These are phyloP conservation scores for Neelides folsomi DNA, from an alignment of 2,888 invertebrate species.

Conservation along the genomic window DNA sequence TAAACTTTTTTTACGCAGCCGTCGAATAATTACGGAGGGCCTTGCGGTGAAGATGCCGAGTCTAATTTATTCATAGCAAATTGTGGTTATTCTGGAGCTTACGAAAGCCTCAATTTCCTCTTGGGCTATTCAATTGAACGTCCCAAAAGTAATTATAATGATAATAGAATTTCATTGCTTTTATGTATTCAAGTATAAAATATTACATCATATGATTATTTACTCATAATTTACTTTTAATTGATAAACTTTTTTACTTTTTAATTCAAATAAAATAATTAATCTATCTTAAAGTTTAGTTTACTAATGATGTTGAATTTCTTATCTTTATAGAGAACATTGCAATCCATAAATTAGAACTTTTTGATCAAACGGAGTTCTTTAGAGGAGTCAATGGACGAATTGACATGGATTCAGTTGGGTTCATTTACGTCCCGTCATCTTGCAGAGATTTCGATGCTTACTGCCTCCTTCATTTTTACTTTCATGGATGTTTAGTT, in stretches of 20 bases:
- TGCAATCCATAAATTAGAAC: neutral
- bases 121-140: too few species aligned
- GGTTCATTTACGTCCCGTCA: slow-evolving; percentile 18
- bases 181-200: too few species aligned
- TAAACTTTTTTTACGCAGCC: slow-evolving; percentile 13
- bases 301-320: too few species aligned
- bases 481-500: slow-evolving; percentile 20
- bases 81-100: slow-evolving; percentile 26
- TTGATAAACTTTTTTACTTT: too few species aligned
- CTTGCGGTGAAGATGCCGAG: slow-evolving; percentile 13
- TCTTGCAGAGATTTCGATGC: slow-evolving; percentile 4
- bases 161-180: too few species aligned
- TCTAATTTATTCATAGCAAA: slow-evolving; percentile 19
- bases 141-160: too few species aligned
- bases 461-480: slow-evolving; percentile 19
- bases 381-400: slow-evolving; percentile 2
- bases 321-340: too few species aligned
- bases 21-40: slow-evolving; percentile 14
- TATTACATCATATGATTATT: too few species aligned
- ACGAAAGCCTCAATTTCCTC: slow-evolving; percentile 20
- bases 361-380: slow-evolving; percentile 23
- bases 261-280: too few species aligned
- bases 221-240: too few species aligned
- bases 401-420: slow-evolving; percentile 12
- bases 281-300: too few species aligned